Percentiles rank a stretch among this genome's conserved stretches.
phyloP scores from a whole-genome alignment of 2,797 vertebrate genomes.

The Neosilurus mollespiculum region DNA sequence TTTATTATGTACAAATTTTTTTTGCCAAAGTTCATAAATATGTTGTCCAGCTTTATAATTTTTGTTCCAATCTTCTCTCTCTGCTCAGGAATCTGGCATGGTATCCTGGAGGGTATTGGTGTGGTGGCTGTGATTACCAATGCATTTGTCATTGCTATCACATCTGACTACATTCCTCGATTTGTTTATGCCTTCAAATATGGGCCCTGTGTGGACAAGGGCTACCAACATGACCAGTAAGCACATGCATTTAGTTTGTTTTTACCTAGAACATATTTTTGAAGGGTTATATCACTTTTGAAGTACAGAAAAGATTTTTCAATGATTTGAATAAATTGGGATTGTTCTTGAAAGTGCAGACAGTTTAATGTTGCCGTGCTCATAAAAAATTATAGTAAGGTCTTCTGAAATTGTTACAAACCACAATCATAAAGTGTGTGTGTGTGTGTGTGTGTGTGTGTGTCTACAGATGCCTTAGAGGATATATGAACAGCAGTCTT shows the following conservation, averaged over 20 bases:
- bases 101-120: constrained; percentile 95
- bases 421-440: not conserved
- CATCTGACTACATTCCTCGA: constrained; percentile 98
- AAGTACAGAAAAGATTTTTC: not conserved
- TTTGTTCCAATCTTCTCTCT: not conserved
- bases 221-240: constrained; percentile 85
- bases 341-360: not conserved
- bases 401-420: not conserved
- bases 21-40: not conserved
- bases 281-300: not conserved
- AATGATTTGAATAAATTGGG: not conserved
- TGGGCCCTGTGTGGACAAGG: constrained; percentile 88
- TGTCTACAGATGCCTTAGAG: constrained; percentile 84
- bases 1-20: not conserved
- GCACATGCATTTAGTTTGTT: not conserved
- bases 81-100: constrained; percentile 93
- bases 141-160: constrained; percentile 97
- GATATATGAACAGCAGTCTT: constrained; percentile 96
- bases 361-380: not conserved
- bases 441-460: constrained; percentile 31
- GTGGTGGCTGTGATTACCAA: constrained; percentile 98
- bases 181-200: constrained; percentile 98
- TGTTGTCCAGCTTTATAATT: not conserved
- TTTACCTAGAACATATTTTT: not conserved
- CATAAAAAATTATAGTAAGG: not conserved